These are phyloP conservation scores for Pyrrhosoma nymphula DNA, from an alignment of 2,888 invertebrate species.

Conservation along the genomic window DNA sequence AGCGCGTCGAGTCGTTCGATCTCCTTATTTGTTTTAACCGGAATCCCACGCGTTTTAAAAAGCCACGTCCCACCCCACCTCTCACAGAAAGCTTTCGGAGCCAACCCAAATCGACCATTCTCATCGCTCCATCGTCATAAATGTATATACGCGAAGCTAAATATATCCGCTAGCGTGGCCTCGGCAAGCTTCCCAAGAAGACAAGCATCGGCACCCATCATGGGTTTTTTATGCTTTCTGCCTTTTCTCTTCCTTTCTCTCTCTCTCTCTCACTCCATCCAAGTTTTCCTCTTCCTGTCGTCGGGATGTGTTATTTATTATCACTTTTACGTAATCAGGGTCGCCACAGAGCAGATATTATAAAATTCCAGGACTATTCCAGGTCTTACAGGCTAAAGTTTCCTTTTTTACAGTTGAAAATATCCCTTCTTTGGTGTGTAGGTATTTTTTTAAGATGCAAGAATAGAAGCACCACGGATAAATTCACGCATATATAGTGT, in stretches of 20 bases:
- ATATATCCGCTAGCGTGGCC: background rate
- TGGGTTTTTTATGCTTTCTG: background rate
- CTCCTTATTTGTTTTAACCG: background rate
- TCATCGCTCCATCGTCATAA: conserved; percentile 24
- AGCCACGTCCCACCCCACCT: background rate
- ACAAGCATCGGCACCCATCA: background rate
- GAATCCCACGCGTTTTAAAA: background rate
- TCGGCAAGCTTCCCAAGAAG: background rate
- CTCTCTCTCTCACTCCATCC: background rate
- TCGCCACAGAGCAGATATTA: no score
- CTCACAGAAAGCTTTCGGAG: background rate
- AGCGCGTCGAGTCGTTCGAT: background rate
- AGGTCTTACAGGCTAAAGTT: no score
- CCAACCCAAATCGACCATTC: background rate
- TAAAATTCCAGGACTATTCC: no score
- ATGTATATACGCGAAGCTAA: conserved; percentile 7
- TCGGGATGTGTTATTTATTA: no score
- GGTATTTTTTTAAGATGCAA: no score
- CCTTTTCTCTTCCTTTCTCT: background rate
- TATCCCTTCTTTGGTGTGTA: no score
- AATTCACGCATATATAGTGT: no score
- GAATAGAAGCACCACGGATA: no score
- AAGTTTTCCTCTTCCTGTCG: no score
- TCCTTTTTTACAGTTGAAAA: no score
- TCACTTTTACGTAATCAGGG: no score